Evolutionary conservation across 2,888 invertebrate genomes (phyloP).

Genomic region (Aradus depressus): DNA sequence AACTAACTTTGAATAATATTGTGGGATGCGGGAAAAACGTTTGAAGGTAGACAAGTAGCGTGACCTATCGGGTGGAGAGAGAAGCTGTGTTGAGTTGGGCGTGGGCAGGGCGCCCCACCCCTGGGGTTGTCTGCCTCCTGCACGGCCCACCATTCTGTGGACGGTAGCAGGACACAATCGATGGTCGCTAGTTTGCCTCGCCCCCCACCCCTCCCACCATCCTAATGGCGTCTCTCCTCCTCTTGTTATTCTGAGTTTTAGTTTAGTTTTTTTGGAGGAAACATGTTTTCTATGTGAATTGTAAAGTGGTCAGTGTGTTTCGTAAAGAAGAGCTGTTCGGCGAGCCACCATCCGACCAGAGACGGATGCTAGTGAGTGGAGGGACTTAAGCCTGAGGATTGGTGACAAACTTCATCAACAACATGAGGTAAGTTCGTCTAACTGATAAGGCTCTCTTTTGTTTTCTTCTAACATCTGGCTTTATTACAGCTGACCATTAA

Average conservation of each 20-base stretch:
- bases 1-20: too few relatives aligned
- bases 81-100: constrained; percentile 1
- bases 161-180: constrained; percentile 2
- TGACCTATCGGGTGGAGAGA: neutral
- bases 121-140: neutral
- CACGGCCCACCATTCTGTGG: too few relatives aligned
- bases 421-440: constrained; percentile 11
- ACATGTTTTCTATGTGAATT: neutral
- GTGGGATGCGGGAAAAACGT: too few relatives aligned
- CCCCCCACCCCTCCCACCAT: constrained; percentile 5
- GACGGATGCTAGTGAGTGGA: constrained; percentile 11
- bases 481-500: too few relatives aligned
- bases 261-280: neutral
- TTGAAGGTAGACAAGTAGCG: neutral
- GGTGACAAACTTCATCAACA: constrained; percentile 11
- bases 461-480: too few relatives aligned
- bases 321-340: neutral
- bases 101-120: neutral
- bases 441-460: too few relatives aligned
- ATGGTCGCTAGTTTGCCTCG: neutral
- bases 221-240: constrained; percentile 16
- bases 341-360: neutral
- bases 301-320: constrained; percentile 3
- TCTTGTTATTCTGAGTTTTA: neutral
- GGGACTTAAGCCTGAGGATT: constrained; percentile 1